Evolutionary conservation across 1,140 invertebrate genomes (phyloP), one percentile per base, ranked within the genome.

Genomic region (Drosophila varians): DNA sequence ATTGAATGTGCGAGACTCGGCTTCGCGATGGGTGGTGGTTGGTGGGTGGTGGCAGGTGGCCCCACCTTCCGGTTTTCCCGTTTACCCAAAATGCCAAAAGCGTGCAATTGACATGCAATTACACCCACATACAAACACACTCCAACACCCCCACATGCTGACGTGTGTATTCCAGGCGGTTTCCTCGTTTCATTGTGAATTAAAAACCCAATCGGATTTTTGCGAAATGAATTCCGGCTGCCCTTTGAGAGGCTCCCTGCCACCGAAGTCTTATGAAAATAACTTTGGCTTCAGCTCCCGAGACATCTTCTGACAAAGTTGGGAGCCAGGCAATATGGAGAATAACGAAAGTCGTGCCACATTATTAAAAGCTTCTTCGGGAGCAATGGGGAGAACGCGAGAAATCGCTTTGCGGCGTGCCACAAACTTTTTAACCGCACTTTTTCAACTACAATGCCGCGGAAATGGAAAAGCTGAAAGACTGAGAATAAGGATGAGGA

Each of bases 91-190:
- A 38, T 71, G 52, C 42, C 31, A 46, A 48, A 66, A 74, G 65
- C 76, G 65, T 87, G 76, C 80, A 86, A 80, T 86, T 86, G 82
- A 87, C 82, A 87, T 87, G 80, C 82, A 87, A 84, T 84, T 84
- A 83, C 71, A 64, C 54, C 19, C 74, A 14, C 18, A 42, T 5
- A 51, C 57, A 55, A 51, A 47, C 38, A 40, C 31, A 46, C 19
- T 36, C 31, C 34, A 34, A 26, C n/a, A 31, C 49, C 7, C 48
- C 26, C 23, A 51, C 11, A 31, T 38, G 12, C 5, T 42, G 16
- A 18, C 45, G 42, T 60, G 23, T 45, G 38, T 43, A 31, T 55
- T 26, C 42, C 18, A 23, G 40, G 46, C n/a, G 49, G 46, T 25
- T 58, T 52, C 14, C 49, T 38, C 56, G 48, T 21, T 51, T 58